phyloP scores from a whole-genome alignment of 2,888 invertebrate genomes.

The Conomelus anceps region DNA sequence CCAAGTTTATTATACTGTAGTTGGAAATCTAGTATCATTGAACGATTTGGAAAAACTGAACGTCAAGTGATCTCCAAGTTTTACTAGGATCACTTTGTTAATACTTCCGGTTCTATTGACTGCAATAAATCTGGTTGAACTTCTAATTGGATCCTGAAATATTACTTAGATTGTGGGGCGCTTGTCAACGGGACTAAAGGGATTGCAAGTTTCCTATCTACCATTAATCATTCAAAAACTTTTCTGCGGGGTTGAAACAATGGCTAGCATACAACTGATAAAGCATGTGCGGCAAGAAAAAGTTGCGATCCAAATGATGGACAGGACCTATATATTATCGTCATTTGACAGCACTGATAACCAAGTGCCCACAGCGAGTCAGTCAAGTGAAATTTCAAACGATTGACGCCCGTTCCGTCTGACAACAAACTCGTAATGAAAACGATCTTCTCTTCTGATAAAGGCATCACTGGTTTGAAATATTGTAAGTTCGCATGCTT shows the following conservation, averaged over 20 bases:
- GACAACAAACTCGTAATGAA: neutral
- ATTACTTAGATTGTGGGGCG: neutral
- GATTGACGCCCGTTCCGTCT: neutral
- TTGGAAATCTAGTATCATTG: neutral
- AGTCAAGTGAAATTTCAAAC: neutral
- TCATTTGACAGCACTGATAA: neutral
- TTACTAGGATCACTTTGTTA: neutral
- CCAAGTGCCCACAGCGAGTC: too few species aligned
- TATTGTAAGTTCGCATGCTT: neutral
- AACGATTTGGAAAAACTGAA: neutral
- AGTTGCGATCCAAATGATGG: neutral
- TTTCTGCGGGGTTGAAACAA: neutral
- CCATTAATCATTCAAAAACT: neutral
- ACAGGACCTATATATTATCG: neutral
- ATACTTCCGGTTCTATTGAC: neutral
- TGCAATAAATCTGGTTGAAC: neutral
- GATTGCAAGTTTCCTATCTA: neutral
- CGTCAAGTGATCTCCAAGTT: neutral
- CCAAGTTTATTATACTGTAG: neutral
- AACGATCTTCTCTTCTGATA: neutral
- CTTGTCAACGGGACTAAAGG: neutral
- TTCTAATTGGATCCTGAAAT: neutral
- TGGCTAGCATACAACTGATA: neutral
- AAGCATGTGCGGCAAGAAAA: neutral
- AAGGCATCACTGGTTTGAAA: neutral